A percentile compares a stretch with the other conserved stretches of the same genome.
These are phyloP conservation scores for Octonoba sinensis DNA, from an alignment of 2,888 invertebrate species.

Conservation along the genomic window DNA sequence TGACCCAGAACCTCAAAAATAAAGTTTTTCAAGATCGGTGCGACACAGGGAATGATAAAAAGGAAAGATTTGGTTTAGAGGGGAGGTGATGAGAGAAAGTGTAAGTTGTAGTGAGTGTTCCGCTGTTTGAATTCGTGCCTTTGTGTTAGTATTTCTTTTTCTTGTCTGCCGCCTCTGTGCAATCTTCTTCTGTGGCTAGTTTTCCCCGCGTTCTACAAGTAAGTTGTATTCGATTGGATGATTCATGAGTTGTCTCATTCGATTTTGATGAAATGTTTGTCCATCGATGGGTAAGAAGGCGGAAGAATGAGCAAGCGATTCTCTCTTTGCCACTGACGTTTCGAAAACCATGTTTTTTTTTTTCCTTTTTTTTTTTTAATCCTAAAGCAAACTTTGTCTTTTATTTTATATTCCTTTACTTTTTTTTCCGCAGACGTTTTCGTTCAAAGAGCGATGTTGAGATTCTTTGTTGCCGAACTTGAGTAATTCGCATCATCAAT, in stretches of 20 bases:
- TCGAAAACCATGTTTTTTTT: not conserved
- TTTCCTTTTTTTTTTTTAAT: not conserved
- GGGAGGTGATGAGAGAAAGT: conserved; percentile 2
- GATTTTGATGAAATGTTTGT: conserved; percentile 12
- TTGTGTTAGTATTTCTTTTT: not conserved
- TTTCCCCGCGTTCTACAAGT: not conserved
- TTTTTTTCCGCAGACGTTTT: too few species aligned
- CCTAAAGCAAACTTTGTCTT: not conserved
- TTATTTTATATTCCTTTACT: too few species aligned
- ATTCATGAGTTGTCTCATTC: conserved; percentile 29
- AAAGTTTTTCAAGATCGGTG: conserved; percentile 29
- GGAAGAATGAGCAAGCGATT: not conserved
- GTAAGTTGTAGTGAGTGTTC: conserved; percentile 32
- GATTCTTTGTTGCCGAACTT: too few species aligned
- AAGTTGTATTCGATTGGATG: not conserved
- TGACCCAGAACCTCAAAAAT: conserved; percentile 35
- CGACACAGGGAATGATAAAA: conserved; percentile 18
- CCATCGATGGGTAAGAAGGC: not conserved
- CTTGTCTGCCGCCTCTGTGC: not conserved
- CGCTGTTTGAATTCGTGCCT: conserved; percentile 36
- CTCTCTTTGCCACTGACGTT: not conserved
- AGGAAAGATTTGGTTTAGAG: not conserved
- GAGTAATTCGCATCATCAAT: too few species aligned
- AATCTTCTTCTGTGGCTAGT: conserved; percentile 10
- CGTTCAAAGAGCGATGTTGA: too few species aligned